phyloP scores from a whole-genome alignment of 2,888 invertebrate species.

The Acanthosepion esculentum region DNA sequence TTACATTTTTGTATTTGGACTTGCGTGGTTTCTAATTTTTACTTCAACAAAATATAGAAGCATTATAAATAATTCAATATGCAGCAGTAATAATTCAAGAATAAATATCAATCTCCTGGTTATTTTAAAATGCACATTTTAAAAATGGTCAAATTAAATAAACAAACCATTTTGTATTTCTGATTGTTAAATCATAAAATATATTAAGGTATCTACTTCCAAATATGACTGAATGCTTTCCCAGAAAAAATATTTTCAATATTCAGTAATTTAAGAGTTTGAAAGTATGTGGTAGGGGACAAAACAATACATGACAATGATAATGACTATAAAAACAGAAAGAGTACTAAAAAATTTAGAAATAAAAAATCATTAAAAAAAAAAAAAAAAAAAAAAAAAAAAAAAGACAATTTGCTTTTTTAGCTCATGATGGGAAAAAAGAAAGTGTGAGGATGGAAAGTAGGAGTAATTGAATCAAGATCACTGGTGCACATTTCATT shows the following conservation, averaged over 20 bases:
- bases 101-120: neutral
- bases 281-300: neutral
- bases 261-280: neutral
- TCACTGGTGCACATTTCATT: neutral
- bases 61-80: conserved; percentile 13
- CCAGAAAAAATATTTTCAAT: neutral
- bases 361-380: no score
- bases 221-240: neutral
- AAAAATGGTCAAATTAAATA: neutral
- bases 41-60: neutral
- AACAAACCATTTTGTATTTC: neutral
- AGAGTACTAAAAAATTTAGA: no score
- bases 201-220: no score
- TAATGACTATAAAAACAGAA: neutral
- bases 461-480: neutral
- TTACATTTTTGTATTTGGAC: no score
- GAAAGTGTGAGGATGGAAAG: no score
- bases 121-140: no score
- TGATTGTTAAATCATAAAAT: neutral
- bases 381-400: no score
- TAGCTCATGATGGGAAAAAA: no score
- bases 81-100: neutral
- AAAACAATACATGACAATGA: neutral
- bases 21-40: neutral
- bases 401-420: neutral